Conservation (phyloP, 2,113 vertebrate species). For the Isurus oxyrinchus region DNA sequence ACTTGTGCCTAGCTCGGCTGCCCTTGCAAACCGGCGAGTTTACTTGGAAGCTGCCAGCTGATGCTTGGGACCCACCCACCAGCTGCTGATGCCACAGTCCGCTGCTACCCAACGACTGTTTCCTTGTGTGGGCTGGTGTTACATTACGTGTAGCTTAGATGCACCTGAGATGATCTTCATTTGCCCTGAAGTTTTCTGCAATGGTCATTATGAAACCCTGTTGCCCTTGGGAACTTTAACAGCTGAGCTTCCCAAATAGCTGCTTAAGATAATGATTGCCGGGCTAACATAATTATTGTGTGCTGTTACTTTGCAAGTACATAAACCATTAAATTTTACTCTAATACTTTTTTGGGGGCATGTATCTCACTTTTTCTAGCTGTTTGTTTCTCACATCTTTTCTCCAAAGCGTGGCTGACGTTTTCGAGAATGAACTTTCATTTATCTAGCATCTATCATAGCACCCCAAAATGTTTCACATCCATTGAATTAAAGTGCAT, state of each 20-base stretch:
- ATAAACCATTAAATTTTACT: background rate
- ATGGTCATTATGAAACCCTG: background rate
- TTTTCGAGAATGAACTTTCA: background rate
- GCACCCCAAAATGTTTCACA: background rate
- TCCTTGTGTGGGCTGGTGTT: background rate
- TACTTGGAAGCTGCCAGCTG: background rate
- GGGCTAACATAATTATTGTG: background rate
- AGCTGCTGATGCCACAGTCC: background rate
- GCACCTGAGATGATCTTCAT: background rate
- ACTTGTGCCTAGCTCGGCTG: background rate
- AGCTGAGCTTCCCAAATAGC: background rate
- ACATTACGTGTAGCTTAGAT: background rate
- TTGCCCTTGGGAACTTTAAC: background rate
- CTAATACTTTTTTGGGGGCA: background rate
- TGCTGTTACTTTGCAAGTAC: background rate
- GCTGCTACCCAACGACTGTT: background rate
- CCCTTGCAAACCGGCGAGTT: background rate
- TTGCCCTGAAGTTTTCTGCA: background rate
- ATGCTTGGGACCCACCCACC: background rate
- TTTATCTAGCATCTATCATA: background rate
- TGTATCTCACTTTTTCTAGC: background rate
- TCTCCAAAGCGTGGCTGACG: background rate
- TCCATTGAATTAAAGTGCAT: background rate
- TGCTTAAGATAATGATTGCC: background rate
- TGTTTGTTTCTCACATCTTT: background rate